Evolutionary conservation across 2,888 invertebrate genomes (phyloP), one percentile per base, ranked within the genome.

Genomic region (Heliconius cydno): DNA sequence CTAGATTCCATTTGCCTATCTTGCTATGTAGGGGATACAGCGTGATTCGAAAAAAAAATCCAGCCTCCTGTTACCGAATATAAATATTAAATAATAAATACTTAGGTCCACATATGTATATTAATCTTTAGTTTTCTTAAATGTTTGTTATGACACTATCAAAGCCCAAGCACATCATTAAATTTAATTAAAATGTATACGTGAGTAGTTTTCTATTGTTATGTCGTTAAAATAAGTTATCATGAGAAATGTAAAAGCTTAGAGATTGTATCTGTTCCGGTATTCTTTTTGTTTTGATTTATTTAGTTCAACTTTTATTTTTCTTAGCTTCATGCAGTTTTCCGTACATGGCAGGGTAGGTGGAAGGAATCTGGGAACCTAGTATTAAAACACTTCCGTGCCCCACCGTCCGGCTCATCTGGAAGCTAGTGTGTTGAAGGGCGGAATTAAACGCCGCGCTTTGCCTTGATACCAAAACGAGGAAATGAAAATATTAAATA

Each of bases 131-230:
- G 22, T 12, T 57, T 72, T 57, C n/a, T 72, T 38, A 67, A 68
- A 68, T 38, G 68, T 12, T 68, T 15, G 73, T 73, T 73, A 60
- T 9, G 30, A 73, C 57, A 60, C 73, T 1, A 60, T 34, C 13
- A n/a, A 34, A 34, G 13, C 57, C n/a, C n/a, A 34, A 57, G 57
- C 25, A 22, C 60, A 25, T 57, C 57, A 25, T 72, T 34, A 72
- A 72, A 25, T 25, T 60, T 73, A 60, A 73, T 73, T 73, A 34
- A 73, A 73, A 73, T 73, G 60, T 73, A 73, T 57, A 73, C 60
- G 73, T 15, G 73, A 60, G 60, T 73, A 73, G 57, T 73, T 60
- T 73, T 60, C 73, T 60, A 73, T 73, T 73, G 73, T 73, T 60
- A 57, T 52, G 25, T 73, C 73, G 34, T 72, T 70, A 38, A 28